phyloP scores from a whole-genome alignment of 2,888 invertebrate genomes.

The Toxonevra muliebris region DNA sequence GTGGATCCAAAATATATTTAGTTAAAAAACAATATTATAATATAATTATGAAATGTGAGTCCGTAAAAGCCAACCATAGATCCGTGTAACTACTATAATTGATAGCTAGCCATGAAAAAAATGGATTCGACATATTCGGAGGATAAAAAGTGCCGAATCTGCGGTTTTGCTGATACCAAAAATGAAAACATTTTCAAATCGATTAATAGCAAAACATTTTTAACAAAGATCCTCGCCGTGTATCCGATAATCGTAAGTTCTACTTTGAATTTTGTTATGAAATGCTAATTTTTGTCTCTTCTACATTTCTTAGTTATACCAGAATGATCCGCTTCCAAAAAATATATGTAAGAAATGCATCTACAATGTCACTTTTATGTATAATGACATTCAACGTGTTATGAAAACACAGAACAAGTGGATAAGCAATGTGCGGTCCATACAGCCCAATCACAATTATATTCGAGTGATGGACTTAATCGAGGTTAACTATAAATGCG shows the following conservation, averaged over 20 bases:
- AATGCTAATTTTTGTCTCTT: neutral
- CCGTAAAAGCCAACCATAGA: no score
- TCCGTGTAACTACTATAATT: no score
- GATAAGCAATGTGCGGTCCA: constrained; percentile 48
- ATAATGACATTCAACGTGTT: constrained; percentile 48
- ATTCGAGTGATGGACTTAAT: constrained; percentile 48
- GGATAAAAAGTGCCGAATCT: constrained; percentile 54
- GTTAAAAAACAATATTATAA: no score
- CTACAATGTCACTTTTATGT: constrained; percentile 43
- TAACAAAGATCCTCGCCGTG: constrained; percentile 50
- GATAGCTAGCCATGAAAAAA: neutral
- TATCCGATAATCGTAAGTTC: constrained; percentile 51
- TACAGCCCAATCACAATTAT: constrained; percentile 52
- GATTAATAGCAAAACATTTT: constrained; percentile 41
- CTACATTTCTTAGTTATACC: constrained; percentile 47
- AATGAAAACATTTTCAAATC: constrained; percentile 48
- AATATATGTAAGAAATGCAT: constrained; percentile 53
- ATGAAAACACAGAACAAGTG: constrained; percentile 49
- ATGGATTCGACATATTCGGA: constrained; percentile 32
- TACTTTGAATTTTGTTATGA: neutral
- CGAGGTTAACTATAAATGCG: constrained; percentile 43
- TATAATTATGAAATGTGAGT: no score
- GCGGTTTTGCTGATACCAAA: constrained; percentile 48
- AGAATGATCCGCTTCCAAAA: constrained; percentile 55
- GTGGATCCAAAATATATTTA: no score